These are phyloP conservation scores for Pteronotus mesoamericanus DNA, from an alignment of 2,797 vertebrate species.

Conservation along the genomic window DNA sequence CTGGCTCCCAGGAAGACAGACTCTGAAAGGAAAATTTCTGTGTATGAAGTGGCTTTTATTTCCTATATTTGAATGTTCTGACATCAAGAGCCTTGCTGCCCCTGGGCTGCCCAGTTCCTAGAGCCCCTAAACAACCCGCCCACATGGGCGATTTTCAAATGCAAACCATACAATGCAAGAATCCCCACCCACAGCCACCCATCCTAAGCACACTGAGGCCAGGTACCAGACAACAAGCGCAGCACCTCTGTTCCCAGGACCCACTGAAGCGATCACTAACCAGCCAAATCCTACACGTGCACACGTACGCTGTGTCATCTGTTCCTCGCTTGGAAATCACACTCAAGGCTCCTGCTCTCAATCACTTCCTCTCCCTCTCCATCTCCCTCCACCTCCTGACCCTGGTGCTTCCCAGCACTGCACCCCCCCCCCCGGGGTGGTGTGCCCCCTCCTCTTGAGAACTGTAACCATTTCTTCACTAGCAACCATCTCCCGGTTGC, in stretches of 20 bases:
- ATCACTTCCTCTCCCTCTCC: not conserved
- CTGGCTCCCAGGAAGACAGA: not conserved
- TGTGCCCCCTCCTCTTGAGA: not conserved
- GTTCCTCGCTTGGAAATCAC: not conserved
- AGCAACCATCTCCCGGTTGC: not conserved
- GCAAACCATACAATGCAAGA: not conserved
- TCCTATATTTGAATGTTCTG: not conserved
- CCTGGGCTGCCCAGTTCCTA: not conserved
- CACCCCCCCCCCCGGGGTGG: no score
- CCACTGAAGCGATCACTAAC: not conserved
- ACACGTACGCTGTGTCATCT: not conserved
- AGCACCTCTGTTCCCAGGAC: not conserved
- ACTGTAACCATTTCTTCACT: not conserved
- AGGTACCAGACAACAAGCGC: not conserved
- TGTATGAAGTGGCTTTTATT: not conserved
- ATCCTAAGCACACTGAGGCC: not conserved
- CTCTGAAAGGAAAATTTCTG: not conserved
- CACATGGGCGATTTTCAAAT: not conserved
- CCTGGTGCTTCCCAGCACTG: no score
- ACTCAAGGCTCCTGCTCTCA: not conserved
- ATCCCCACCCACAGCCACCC: not conserved
- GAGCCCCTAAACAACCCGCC: not conserved
- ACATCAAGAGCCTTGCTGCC: not conserved
- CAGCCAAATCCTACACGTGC: not conserved
- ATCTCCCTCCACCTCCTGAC: not conserved